Conservation (phyloP, 1,140 invertebrate genomes). For the Portunus trituberculatus region DNA sequence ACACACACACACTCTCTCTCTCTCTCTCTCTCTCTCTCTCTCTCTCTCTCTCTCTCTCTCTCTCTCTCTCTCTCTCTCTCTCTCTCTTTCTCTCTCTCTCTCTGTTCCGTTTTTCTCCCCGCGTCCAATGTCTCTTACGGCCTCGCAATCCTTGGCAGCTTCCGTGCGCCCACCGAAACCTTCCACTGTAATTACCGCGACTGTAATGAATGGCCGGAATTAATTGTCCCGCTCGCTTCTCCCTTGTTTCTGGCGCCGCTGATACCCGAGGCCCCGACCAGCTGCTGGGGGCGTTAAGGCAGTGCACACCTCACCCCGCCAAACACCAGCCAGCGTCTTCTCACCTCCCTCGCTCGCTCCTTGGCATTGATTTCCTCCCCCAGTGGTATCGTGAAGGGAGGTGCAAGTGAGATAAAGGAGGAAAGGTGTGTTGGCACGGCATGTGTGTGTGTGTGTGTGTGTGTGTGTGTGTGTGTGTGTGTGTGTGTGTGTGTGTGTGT, state of each 20-base stretch:
- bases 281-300: too few species aligned
- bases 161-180: background rate
- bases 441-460: too few species aligned
- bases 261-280: too few species aligned
- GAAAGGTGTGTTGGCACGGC: too few species aligned
- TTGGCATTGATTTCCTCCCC: too few species aligned
- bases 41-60: conserved; percentile 27
- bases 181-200: background rate
- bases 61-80: background rate
- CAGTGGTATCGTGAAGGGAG: too few species aligned
- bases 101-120: background rate
- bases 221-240: background rate
- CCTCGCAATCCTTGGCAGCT: background rate
- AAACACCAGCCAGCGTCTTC: too few species aligned
- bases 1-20: conserved; percentile 6
- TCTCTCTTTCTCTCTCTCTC: background rate
- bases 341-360: background rate
- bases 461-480: background rate
- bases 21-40: conserved; percentile 9
- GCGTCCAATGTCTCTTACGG: background rate
- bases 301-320: too few species aligned
- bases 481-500: background rate
- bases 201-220: background rate
- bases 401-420: too few species aligned
- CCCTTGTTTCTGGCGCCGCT: background rate